Evolutionary conservation across 2,888 invertebrate genomes (phyloP).

Genomic region (Chrysina gloriosa): DNA sequence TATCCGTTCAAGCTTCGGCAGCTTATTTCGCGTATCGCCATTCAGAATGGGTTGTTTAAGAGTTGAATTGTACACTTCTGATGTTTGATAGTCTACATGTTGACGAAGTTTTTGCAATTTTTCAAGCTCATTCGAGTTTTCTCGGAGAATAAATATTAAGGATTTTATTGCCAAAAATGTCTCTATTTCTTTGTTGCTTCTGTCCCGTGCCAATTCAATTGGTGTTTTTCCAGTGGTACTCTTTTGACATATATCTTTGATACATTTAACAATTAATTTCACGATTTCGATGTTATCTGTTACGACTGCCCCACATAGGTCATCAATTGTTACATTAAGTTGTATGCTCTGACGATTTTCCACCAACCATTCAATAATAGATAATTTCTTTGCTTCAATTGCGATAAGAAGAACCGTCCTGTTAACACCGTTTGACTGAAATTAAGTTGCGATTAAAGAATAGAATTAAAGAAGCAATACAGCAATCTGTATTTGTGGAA

Average conservation of each 20-base stretch:
- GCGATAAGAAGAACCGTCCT: background rate
- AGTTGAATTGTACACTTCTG: background rate
- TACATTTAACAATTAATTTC: background rate
- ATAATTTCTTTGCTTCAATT: background rate
- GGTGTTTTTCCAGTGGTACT: background rate
- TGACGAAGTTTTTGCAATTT: background rate
- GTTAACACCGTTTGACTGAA: background rate
- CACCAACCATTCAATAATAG: slow-evolving; percentile 2
- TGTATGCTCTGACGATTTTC: background rate
- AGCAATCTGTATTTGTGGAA: too few relatives aligned
- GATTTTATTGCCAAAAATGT: background rate
- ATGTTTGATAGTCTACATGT: background rate
- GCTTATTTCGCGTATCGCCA: background rate
- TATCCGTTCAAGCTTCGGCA: background rate
- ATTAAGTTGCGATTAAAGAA: background rate
- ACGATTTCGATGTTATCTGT: background rate
- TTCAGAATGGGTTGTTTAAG: background rate
- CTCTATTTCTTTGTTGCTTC: background rate
- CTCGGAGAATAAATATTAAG: background rate
- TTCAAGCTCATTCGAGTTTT: background rate
- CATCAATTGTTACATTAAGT: background rate
- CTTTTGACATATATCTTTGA: background rate
- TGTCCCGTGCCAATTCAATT: background rate
- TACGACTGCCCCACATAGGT: background rate
- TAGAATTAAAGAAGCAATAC: background rate